Percentiles rank a stretch among this genome's conserved stretches.
These are phyloP conservation scores for Anas platyrhynchos DNA, from an alignment of 2,113 vertebrate genomes.

Conservation along the genomic window DNA sequence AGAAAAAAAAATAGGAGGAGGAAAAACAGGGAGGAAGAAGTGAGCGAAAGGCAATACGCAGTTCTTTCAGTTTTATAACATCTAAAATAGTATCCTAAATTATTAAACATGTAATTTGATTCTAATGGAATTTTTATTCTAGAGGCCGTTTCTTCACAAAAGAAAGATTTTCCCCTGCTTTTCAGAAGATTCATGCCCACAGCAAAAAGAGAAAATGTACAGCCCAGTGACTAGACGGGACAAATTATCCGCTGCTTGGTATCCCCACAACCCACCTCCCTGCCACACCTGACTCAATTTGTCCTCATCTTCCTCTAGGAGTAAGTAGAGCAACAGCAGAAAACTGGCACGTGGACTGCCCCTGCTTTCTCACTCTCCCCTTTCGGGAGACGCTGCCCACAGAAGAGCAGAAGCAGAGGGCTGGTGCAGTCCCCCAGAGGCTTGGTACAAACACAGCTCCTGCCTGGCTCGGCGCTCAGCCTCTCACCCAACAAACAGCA, in stretches of 20 bases:
- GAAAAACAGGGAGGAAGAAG: neutral
- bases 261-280: neutral
- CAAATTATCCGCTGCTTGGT: neutral
- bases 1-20: neutral
- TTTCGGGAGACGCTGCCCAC: too few relatives aligned
- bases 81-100: conserved; percentile 6
- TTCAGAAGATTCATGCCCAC: neutral
- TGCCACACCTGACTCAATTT: neutral
- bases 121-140: conserved; percentile 26
- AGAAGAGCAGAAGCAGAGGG: neutral
- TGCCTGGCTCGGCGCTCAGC: neutral
- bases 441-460: neutral
- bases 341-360: neutral
- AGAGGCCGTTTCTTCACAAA: conserved; percentile 4
- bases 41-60: neutral
- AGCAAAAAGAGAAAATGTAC: neutral
- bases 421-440: neutral
- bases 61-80: neutral
- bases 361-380: neutral
- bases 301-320: neutral
- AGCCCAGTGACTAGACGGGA: neutral
- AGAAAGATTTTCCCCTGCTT: neutral
- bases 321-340: neutral
- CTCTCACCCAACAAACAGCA: neutral
- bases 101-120: neutral